Conservation (phyloP, 2,888 invertebrate genomes). For the Piscicola geometra region DNA sequence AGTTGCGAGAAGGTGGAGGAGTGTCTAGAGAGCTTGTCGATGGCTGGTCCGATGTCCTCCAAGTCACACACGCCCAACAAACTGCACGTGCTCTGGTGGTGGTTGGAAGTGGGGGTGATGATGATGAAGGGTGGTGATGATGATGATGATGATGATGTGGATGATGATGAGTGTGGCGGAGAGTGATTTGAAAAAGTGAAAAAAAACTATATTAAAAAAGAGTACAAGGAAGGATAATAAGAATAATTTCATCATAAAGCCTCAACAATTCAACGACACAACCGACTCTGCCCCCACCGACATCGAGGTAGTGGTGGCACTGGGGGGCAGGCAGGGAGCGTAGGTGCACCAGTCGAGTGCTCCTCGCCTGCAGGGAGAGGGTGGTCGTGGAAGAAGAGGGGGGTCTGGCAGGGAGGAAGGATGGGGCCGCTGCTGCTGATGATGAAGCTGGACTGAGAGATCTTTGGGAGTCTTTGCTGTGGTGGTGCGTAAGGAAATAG, state of each 20-base stretch:
- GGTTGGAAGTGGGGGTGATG: no score
- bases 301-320: slow-evolving; percentile 22
- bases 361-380: not conserved
- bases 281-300: not conserved
- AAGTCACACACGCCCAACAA: slow-evolving; percentile 23
- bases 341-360: slow-evolving; percentile 16
- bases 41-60: slow-evolving; percentile 18
- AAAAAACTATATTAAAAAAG: no score
- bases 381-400: not conserved
- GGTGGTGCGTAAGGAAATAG: not conserved
- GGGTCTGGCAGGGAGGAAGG: not conserved
- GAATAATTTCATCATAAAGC: no score
- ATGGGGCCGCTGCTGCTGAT: not conserved
- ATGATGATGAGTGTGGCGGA: no score
- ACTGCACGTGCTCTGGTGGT: slow-evolving; percentile 9
- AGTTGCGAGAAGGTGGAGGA: slow-evolving; percentile 17
- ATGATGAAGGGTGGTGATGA: no score
- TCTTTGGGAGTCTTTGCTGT: not conserved
- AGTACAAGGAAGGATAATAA: no score
- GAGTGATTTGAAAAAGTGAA: no score
- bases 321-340: not conserved
- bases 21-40: not conserved
- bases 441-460: not conserved
- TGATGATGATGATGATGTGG: no score
- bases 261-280: not conserved